Conservation (phyloP, 2,888 invertebrate species). For the Cheilosia impressa region DNA sequence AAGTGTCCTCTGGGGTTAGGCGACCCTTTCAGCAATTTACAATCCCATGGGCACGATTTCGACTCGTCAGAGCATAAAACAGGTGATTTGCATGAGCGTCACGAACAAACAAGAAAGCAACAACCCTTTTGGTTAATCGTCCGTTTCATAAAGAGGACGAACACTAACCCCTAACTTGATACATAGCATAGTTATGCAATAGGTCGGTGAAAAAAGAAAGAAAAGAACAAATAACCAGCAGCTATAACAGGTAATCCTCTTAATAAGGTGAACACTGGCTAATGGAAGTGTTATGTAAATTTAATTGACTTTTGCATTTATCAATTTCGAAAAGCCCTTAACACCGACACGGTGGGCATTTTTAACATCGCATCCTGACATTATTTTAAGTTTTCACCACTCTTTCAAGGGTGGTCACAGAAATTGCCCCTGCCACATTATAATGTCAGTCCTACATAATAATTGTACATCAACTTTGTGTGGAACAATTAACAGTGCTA, state of each 20-base stretch:
- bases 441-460: neutral
- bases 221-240: neutral
- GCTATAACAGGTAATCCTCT: slow-evolving; percentile 9
- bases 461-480: slow-evolving; percentile 49
- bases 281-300: slow-evolving; percentile 27
- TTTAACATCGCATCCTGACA: too few species aligned
- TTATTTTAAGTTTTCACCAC: too few species aligned
- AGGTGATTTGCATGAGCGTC: slow-evolving; percentile 57
- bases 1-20: slow-evolving; percentile 19
- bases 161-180: slow-evolving; percentile 31
- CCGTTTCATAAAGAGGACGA: slow-evolving; percentile 45
- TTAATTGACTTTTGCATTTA: neutral
- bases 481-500: slow-evolving; percentile 64
- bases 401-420: too few species aligned
- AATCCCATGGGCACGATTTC: slow-evolving; percentile 35
- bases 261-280: neutral
- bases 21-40: slow-evolving; percentile 18
- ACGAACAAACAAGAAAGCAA: slow-evolving; percentile 18
- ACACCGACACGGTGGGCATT: too few species aligned
- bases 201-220: too few species aligned
- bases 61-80: slow-evolving; percentile 27
- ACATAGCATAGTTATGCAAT: slow-evolving; percentile 30
- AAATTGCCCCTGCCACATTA: slow-evolving; percentile 5
- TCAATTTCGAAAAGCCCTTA: too few species aligned
- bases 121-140: slow-evolving; percentile 54